Evolutionary conservation across 2,888 invertebrate species (phyloP).

Genomic region (Drosophila lutescens): DNA sequence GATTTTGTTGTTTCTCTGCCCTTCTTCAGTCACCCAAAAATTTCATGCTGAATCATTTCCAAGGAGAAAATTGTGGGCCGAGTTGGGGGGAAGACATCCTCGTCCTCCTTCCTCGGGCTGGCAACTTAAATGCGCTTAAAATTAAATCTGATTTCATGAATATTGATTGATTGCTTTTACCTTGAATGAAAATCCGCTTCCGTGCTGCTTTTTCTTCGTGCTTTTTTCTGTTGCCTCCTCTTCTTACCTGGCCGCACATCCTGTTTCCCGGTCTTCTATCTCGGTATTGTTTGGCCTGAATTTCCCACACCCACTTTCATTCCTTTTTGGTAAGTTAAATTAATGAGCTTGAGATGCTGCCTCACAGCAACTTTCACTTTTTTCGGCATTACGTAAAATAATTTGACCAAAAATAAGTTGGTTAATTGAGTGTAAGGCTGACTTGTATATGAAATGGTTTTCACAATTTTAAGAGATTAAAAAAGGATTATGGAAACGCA

Average conservation of each 20-base stretch:
- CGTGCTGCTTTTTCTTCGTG: conserved; percentile 66
- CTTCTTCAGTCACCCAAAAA: conserved; percentile 53
- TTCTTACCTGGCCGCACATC: conserved; percentile 59
- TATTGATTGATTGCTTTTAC: conserved; percentile 81
- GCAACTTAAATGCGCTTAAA: conserved; percentile 78
- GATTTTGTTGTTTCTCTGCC: conserved; percentile 25
- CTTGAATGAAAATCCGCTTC: conserved; percentile 80
- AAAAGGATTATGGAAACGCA: conserved; percentile 10
- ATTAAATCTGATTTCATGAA: conserved; percentile 80
- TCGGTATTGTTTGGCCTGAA: conserved; percentile 26
- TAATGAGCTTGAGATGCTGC: conserved; percentile 64
- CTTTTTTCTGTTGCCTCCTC: conserved; percentile 3
- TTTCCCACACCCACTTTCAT: conserved; percentile 26
- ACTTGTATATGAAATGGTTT: conserved; percentile 23
- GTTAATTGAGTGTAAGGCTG: conserved; percentile 72
- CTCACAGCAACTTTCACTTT: conserved; percentile 20
- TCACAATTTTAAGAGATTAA: not conserved
- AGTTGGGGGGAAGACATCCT: conserved; percentile 17
- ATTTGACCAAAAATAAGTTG: conserved; percentile 78
- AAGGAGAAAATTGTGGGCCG: conserved; percentile 12
- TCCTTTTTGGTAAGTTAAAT: conserved; percentile 72
- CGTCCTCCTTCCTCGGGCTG: conserved; percentile 19
- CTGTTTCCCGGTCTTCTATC: conserved; percentile 40
- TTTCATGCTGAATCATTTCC: conserved; percentile 54
- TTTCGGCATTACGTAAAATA: conserved; percentile 71